Percentiles rank a stretch among this genome's conserved stretches.
Conservation (phyloP, 2,888 invertebrate species). For the Carabus problematicus region DNA sequence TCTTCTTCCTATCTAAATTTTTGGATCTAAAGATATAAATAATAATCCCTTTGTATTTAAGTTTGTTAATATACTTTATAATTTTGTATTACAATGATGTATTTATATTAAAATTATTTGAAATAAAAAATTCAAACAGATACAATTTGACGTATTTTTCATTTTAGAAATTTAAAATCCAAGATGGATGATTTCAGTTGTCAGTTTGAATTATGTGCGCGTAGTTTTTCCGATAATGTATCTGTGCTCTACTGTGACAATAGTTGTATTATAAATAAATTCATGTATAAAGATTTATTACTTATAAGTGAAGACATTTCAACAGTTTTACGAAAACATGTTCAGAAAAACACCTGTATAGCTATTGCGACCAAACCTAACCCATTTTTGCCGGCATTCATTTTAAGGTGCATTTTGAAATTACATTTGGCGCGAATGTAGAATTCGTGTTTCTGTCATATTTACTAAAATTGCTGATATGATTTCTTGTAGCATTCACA, state of each 20-base stretch:
- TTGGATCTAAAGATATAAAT: slow-evolving; percentile 5
- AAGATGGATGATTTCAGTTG: slow-evolving; percentile 22
- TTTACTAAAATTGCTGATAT: neutral
- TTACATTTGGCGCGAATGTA: slow-evolving; percentile 5
- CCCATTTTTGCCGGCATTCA: slow-evolving; percentile 62
- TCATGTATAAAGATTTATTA: slow-evolving; percentile 41
- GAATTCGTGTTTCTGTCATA: neutral
- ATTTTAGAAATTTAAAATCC: neutral
- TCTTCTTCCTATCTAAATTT: slow-evolving; percentile 51
- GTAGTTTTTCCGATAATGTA: slow-evolving; percentile 38
- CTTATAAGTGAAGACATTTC: slow-evolving; percentile 29
- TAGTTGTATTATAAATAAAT: slow-evolving; percentile 21
- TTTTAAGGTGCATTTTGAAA: slow-evolving; percentile 61
- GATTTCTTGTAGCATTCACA: slow-evolving; percentile 61
- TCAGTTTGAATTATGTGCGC: slow-evolving; percentile 30
- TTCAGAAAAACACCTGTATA: slow-evolving; percentile 50
- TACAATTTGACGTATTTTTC: too few relatives aligned
- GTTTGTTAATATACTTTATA: neutral
- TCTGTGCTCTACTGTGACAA: slow-evolving; percentile 40
- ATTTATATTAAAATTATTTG: neutral
- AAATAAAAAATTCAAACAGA: slow-evolving; percentile 9
- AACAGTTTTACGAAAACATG: slow-evolving; percentile 37
- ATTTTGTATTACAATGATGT: neutral
- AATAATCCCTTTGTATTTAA: neutral
- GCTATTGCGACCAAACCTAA: slow-evolving; percentile 63